Evolutionary conservation across 2,888 invertebrate genomes (phyloP), one percentile per base, ranked within the genome.

Genomic region (Crepidodera aurea): DNA sequence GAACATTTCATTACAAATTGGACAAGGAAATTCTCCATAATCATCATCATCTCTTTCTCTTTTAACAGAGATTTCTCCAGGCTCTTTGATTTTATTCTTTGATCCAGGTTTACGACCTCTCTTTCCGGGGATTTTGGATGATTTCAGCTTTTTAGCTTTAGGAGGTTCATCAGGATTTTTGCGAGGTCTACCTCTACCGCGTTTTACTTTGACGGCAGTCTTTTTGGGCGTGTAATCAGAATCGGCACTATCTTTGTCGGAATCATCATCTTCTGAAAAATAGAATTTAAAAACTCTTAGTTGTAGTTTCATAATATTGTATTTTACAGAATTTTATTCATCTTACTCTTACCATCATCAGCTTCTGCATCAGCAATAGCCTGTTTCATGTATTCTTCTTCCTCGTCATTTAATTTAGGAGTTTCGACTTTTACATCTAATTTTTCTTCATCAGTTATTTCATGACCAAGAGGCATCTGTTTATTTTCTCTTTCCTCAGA

Each of bases 181-280:
- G 18, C 79, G 71, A 1, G 80, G 80, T 37, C 81, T 70, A 2
- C 80, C 80, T 32, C 79, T 73, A 39, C 77, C 76, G 3, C 67
- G 67, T 37, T 68, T 69, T 19, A 68, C 60, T 8, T 48, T 48
- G 2, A 27, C 29, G 7, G 27, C 29, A 32, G 64, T 63, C 66
- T 77, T 76, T 37, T 71, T 71, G 5, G 81, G 81, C 13, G 74
- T 64, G 69, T 81, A 81, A 64, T 81, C 80, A 0, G 78, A 78
- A 65, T 79, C 74, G 2, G 67, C 73, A 57, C 77, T 78, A 48
- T 79, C 78, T 16, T 64, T 64, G 7, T 65, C 65, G 4, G 58
- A 61, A 42, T 71, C 73, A 16, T 62, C 62, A 32, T 51, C 62
- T 19, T 51, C 62, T 29, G 51, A 42, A 48, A 27, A 48, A 13